Evolutionary conservation across 2,888 invertebrate genomes (phyloP).

Genomic region (Caenorhabditis sp.): DNA sequence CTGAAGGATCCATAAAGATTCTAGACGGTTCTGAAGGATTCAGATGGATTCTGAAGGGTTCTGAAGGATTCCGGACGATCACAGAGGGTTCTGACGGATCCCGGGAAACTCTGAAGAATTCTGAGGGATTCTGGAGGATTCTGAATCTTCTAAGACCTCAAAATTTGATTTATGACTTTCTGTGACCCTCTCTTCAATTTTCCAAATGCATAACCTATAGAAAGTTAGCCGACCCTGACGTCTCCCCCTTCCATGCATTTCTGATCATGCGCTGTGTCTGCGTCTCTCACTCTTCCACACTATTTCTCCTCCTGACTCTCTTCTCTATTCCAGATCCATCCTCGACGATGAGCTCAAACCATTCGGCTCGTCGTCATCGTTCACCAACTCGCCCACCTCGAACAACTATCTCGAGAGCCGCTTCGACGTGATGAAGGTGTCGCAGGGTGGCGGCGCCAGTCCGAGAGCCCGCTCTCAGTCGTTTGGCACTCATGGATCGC

Average conservation of each 20-base stretch:
- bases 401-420: constrained; percentile 60
- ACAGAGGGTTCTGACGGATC: no score
- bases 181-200: no score
- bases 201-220: no score
- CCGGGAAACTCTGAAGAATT: no score
- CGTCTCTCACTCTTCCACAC: neutral
- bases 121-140: no score
- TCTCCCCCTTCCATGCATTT: constrained; percentile 4
- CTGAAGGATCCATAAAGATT: no score
- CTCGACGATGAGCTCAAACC: constrained; percentile 67
- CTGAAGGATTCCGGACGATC: no score
- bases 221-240: neutral
- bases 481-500: constrained; percentile 42
- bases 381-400: constrained; percentile 48
- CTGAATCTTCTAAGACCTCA: no score
- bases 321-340: constrained; percentile 33
- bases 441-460: neutral
- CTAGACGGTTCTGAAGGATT: no score
- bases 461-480: constrained; percentile 37
- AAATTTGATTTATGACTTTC: no score
- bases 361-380: constrained; percentile 58
- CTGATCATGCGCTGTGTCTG: neutral
- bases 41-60: no score
- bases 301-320: neutral
- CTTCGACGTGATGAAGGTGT: constrained; percentile 58